Evolutionary conservation across 2,113 vertebrate genomes (phyloP), one percentile per base, ranked within the genome.

Genomic region (Psittacula cyanocephala): DNA sequence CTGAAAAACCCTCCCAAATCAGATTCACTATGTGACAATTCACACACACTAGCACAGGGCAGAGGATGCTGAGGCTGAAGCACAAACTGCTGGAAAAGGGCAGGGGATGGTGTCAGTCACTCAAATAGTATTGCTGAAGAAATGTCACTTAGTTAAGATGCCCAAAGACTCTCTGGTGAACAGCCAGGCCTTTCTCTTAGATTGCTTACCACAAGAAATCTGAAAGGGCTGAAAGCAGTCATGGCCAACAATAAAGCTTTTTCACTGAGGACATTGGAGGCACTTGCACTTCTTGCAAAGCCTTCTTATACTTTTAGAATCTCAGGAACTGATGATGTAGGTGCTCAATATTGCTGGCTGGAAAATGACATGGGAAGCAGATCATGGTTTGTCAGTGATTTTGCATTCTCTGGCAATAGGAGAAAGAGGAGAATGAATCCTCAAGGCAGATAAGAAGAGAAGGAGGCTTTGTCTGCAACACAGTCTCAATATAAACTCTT

Each of bases 1-100:
- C 8, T 29, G 1, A 0, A 62, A 55, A 41, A 0, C 5, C 4
- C 8, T 69, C 13, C 33, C 18, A 79, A 59, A 37, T 59, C 43
- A 64, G 14, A 29, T 46, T 81, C 0, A 1, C 39, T 31, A 6
- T 3, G 13, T 23, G n/a, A 53, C 13, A 3, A 18, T 69, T 39
- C 35, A 64, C 57, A 53, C 10, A 28, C 0, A 53, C 6, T 33
- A 60, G 3, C 47, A 64, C 12, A 50, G 19, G 11, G 33, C 27
- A 65, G 33, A 69, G 39, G 49, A 67, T 31, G 18, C 10, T 46
- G 29, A 33, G 31, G 10, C 27, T 86, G 55, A 16, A 70, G 25
- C 8, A 33, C 19, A 67, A 31, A 7, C 8, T 46, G n/a, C 25
- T 68, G 62, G 60, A 17, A 86, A 55, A 78, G 17, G 9, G 8